These are phyloP conservation scores for Erpornis zantholeuca DNA, from an alignment of 2,113 vertebrate genomes.

Conservation along the genomic window DNA sequence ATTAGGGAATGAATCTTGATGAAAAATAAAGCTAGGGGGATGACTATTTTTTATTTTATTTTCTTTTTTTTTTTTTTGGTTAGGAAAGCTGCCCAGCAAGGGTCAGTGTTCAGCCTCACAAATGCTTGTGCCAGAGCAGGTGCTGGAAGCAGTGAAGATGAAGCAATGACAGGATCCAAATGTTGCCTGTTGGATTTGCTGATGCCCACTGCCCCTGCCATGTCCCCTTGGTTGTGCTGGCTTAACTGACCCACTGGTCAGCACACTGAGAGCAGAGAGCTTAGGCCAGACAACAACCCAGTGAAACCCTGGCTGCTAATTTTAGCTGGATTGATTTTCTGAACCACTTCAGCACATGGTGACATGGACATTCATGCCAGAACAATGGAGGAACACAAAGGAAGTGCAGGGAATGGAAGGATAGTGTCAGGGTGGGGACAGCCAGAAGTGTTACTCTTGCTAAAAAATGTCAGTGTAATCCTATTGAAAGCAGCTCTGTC, in stretches of 20 bases:
- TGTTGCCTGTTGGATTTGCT: not conserved
- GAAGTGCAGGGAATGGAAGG: not conserved
- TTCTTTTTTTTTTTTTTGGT: not conserved
- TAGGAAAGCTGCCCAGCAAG: not conserved
- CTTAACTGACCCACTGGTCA: not conserved
- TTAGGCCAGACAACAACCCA: not conserved
- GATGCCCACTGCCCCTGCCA: not conserved
- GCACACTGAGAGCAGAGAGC: not conserved
- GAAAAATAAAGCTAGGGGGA: not conserved
- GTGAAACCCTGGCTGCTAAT: not conserved
- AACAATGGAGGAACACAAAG: not conserved
- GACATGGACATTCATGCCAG: fast-evolving
- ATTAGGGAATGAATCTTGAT: not conserved
- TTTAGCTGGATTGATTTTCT: not conserved
- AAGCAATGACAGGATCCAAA: not conserved
- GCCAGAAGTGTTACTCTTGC: not conserved
- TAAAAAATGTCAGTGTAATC: not conserved
- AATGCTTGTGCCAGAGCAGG: not conserved
- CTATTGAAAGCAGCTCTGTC: not conserved
- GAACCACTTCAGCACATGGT: not conserved
- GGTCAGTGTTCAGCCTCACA: not conserved
- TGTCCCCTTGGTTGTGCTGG: not conserved
- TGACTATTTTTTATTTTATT: too few species aligned
- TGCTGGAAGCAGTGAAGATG: not conserved
- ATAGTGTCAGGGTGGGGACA: not conserved